Conservation (phyloP, 1,140 invertebrate species). For the Diachasma alloeum region DNA sequence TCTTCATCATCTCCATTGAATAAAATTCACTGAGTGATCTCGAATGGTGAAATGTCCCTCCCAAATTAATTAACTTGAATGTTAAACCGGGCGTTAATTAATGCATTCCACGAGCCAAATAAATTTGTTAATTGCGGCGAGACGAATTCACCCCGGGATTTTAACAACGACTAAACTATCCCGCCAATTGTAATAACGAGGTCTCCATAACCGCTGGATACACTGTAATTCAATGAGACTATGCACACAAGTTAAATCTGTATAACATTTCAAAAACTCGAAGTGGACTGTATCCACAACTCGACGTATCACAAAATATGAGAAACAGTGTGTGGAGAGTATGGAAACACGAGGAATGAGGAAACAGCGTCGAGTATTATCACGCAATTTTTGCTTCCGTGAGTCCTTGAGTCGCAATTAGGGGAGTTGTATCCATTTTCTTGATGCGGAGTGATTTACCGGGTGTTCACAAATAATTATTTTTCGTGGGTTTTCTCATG, state of each 20-base stretch:
- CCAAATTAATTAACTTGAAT: too few species aligned
- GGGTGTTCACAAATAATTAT: not conserved
- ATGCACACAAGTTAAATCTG: not conserved
- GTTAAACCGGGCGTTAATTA: too few species aligned
- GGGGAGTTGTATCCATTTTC: slow-evolving; percentile 20
- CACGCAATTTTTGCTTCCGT: slow-evolving; percentile 48
- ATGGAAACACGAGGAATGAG: not conserved
- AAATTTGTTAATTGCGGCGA: not conserved
- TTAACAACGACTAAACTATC: not conserved
- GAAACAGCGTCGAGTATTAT: slow-evolving; percentile 44
- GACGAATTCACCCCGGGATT: not conserved
- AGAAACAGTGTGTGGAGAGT: not conserved
- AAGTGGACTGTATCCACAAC: not conserved
- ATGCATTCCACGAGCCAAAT: not conserved
- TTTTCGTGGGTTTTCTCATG: not conserved
- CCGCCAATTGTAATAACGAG: not conserved
- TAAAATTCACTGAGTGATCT: too few species aligned
- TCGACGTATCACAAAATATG: not conserved
- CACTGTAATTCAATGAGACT: not conserved
- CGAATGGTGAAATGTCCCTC: too few species aligned
- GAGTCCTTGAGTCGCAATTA: slow-evolving; percentile 50
- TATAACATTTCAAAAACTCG: not conserved
- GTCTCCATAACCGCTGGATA: not conserved
- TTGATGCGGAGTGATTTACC: not conserved
- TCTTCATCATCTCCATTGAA: too few species aligned